Percentiles rank a stretch among this genome's conserved stretches.
Evolutionary conservation across 1,140 invertebrate species (phyloP).

Genomic region (Drosophila pectinifera): DNA sequence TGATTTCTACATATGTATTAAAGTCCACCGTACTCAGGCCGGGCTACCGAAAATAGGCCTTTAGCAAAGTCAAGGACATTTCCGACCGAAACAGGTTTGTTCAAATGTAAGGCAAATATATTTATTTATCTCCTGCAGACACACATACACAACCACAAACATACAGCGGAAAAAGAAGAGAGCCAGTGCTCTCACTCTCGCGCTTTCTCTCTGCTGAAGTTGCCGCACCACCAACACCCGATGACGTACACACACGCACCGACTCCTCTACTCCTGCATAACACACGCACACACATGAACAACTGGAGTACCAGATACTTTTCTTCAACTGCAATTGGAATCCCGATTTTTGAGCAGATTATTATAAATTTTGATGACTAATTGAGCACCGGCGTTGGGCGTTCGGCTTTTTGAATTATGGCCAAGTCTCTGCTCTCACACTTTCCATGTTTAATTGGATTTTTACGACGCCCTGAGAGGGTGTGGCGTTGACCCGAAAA

Average conservation of each 20-base stretch:
- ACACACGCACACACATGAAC: slow-evolving; percentile 28
- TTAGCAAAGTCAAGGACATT: slow-evolving; percentile 70
- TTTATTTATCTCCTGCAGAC: slow-evolving; percentile 19
- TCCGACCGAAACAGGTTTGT: slow-evolving; percentile 43
- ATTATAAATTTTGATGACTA: slow-evolving; percentile 12
- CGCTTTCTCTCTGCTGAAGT: slow-evolving; percentile 72
- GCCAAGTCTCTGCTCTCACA: slow-evolving; percentile 27
- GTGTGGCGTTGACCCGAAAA: slow-evolving; percentile 84
- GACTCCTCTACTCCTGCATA: slow-evolving; percentile 41
- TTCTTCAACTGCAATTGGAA: slow-evolving; percentile 49
- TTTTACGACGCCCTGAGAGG: slow-evolving; percentile 54
- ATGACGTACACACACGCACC: slow-evolving; percentile 76
- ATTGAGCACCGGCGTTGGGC: not conserved
- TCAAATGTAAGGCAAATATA: slow-evolving; percentile 29
- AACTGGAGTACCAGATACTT: slow-evolving; percentile 69
- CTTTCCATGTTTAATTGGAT: slow-evolving; percentile 64
- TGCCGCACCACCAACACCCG: slow-evolving; percentile 69
- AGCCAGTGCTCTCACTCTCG: slow-evolving; percentile 29
- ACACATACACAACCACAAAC: slow-evolving; percentile 38
- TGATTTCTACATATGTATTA: not conserved
- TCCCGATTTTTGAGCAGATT: slow-evolving; percentile 38
- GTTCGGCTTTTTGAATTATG: not conserved
- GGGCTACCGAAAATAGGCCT: not conserved
- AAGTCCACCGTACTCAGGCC: not conserved
- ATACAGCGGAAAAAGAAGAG: slow-evolving; percentile 11